phyloP scores from a whole-genome alignment of 2,113 vertebrate genomes.

The Toxostoma redivivum region DNA sequence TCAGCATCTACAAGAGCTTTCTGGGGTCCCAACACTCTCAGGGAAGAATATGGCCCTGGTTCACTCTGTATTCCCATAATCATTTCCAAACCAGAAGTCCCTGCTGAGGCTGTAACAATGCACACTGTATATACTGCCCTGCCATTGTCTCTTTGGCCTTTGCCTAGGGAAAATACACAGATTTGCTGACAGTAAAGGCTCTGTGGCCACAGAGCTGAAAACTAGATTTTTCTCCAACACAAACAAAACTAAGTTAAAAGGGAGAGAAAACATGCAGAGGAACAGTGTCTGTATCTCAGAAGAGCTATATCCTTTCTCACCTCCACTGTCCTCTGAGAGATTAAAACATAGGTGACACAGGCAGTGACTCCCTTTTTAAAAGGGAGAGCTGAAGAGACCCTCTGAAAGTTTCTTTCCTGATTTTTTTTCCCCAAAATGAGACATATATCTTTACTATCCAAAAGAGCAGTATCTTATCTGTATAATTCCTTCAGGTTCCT shows the following conservation, averaged over 20 bases:
- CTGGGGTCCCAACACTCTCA: not conserved
- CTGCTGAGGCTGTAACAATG: slow-evolving; percentile 35
- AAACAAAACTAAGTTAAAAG: not conserved
- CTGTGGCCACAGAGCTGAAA: not conserved
- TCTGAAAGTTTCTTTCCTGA: not conserved
- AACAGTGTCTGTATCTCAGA: not conserved
- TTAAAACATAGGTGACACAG: not conserved
- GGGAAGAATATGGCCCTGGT: not conserved
- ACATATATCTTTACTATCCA: not conserved
- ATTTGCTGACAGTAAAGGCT: slow-evolving; percentile 24
- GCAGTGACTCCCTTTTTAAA: not conserved
- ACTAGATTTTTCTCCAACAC: not conserved
- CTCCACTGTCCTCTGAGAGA: not conserved
- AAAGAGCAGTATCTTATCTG: not conserved
- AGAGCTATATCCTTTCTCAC: not conserved
- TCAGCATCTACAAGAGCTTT: not conserved
- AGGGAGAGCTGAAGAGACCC: not conserved
- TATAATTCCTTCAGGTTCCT: not conserved
- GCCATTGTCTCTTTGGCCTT: slow-evolving; percentile 17
- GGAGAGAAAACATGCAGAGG: not conserved
- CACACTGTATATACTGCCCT: not conserved
- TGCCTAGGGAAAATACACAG: slow-evolving; percentile 33
- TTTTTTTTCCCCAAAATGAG: not conserved
- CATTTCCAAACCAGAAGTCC: slow-evolving; percentile 11
- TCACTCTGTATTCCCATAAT: not conserved